phyloP scores from a whole-genome alignment of 2,888 invertebrate genomes.

The Troilus luridus region DNA sequence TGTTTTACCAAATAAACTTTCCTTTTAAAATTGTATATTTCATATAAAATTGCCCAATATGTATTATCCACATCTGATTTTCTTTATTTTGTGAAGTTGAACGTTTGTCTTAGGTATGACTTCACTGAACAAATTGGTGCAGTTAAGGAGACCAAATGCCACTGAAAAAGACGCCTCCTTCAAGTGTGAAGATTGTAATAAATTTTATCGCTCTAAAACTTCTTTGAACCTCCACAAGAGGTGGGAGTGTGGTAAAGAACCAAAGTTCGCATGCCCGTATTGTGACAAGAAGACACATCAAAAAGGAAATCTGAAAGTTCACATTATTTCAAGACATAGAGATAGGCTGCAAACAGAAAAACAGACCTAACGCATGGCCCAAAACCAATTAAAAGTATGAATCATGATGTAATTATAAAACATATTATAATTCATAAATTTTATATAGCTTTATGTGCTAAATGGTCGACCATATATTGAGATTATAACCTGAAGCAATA shows the following conservation, averaged over 20 bases:
- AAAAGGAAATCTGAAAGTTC: conserved; percentile 66
- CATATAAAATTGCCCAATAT: too few species aligned
- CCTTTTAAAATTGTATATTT: too few species aligned
- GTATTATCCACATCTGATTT: background rate
- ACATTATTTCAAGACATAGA: conserved; percentile 64
- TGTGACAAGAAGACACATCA: conserved; percentile 67
- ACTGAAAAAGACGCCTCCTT: conserved; percentile 63
- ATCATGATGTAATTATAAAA: background rate
- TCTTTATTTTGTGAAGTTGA: background rate
- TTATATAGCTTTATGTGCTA: background rate
- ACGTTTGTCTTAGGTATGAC: conserved; percentile 6
- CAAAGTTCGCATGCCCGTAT: conserved; percentile 67
- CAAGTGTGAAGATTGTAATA: conserved; percentile 66
- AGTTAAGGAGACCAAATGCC: conserved; percentile 63
- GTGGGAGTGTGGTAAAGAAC: conserved; percentile 68
- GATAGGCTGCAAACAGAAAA: conserved; percentile 61
- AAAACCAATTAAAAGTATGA: background rate
- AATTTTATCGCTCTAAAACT: conserved; percentile 67
- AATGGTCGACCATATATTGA: too few species aligned
- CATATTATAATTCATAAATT: background rate
- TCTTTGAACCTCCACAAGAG: conserved; percentile 67
- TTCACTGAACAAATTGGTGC: conserved; percentile 61
- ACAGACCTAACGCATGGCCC: conserved; percentile 47
- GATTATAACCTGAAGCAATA: too few species aligned
- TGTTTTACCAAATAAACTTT: too few species aligned